Evolutionary conservation across 1,140 invertebrate species (phyloP).

Genomic region (Tachypleus tridentatus): DNA sequence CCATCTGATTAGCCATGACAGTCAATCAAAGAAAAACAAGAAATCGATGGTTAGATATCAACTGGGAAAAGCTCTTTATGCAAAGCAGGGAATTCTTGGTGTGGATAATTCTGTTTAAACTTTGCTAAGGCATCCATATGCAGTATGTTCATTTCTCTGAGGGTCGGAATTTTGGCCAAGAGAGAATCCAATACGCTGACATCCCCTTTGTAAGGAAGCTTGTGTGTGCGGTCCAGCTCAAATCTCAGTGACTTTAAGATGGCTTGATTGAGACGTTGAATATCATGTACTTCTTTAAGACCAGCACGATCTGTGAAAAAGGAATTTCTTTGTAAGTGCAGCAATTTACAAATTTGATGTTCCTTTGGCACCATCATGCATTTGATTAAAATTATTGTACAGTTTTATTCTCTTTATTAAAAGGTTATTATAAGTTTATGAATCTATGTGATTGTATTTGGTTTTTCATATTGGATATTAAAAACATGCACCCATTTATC

Average conservation of each 20-base stretch:
- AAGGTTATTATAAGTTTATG: too few species aligned
- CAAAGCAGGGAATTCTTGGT: conserved; percentile 86
- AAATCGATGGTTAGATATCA: conserved; percentile 18
- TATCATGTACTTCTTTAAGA: conserved; percentile 70
- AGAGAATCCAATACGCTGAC: conserved; percentile 77
- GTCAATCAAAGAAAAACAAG: too few species aligned
- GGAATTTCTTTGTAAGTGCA: not conserved
- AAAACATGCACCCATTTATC: too few species aligned
- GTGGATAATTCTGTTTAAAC: conserved; percentile 78
- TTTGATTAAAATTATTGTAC: too few species aligned
- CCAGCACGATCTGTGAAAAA: conserved; percentile 64
- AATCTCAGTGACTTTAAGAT: conserved; percentile 73
- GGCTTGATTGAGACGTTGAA: conserved; percentile 78
- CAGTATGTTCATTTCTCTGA: conserved; percentile 76
- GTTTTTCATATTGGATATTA: too few species aligned
- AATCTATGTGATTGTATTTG: too few species aligned
- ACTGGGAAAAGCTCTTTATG: conserved; percentile 97
- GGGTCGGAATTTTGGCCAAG: conserved; percentile 70
- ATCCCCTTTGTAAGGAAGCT: conserved; percentile 72
- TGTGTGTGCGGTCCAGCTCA: conserved; percentile 78
- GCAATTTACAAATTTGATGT: too few species aligned
- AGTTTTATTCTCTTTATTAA: too few species aligned
- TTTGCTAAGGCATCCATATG: conserved; percentile 87
- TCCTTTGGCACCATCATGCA: too few species aligned
- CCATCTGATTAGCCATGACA: too few species aligned